Evolutionary conservation across 2,113 vertebrate species (phyloP), one percentile per base, ranked within the genome.

Genomic region (Ariopsis seemanni): DNA sequence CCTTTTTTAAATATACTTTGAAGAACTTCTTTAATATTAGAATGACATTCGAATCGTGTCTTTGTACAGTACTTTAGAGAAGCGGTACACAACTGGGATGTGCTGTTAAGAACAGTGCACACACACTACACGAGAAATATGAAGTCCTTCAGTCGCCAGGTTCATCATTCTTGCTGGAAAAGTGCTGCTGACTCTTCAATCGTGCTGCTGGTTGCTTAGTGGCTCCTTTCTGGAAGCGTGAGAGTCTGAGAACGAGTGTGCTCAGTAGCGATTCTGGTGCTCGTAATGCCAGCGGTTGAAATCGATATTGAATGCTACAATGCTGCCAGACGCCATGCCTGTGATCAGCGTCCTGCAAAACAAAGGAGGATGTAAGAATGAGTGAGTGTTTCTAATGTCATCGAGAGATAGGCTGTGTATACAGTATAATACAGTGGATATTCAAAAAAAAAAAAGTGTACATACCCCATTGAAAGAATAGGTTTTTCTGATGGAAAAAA

Each of bases 231-330:
- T 93, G 81, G 92, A 27, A 71, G 53, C 17, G 5, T 18, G 83
- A 30, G 34, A 52, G 53, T 30, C 83, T 1, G 7, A 20, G 9
- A 27, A 4, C 1, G 25, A 83, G 63, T 48, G 53, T 30, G 4
- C 87, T 99, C 94, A 99, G 92, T 99, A 99, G 94, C 97, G 96
- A 95, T 97, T 99, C 92, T 99, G 98, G 94, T 99, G 97, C 92
- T 99, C 98, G 89, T 97, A 98, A 94, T 99, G 98, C 98, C 98
- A 99, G 88, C 98, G 96, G 93, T 99, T 99, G 95, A 99, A 99
- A 95, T 99, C 98, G 90, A 99, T 99, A 94, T 99, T 99, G 93
- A 99, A 99, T 90, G 98, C 98, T 94, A 99, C 98, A 7, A 99
- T 98, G 92, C 98, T 99, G 89, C 98, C 98, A 83, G 98, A 99